Conservation (phyloP, 2,113 vertebrate genomes). For the Embiotoca jacksoni region DNA sequence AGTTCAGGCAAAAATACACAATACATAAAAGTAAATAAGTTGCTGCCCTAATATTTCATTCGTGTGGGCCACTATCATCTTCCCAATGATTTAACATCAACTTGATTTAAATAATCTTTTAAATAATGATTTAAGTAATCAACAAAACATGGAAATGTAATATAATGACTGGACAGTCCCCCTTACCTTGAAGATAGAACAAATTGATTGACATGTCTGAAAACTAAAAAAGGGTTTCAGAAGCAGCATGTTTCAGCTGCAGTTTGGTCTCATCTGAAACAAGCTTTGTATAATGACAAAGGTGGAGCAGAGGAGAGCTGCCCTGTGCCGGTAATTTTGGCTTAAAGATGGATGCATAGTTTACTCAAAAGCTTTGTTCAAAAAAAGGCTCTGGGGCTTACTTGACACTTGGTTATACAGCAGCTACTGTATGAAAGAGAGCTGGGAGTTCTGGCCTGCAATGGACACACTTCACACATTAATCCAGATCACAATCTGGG, state of each 20-base stretch:
- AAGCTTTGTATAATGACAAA: constrained; percentile 1
- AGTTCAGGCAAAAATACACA: not conserved
- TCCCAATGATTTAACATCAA: too few species aligned
- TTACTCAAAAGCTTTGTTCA: not conserved
- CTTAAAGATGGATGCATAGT: not conserved
- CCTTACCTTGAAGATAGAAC: not conserved
- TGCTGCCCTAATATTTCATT: not conserved
- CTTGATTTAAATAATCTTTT: not conserved
- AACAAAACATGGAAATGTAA: constrained; percentile 37
- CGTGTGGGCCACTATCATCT: not conserved
- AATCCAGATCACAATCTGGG: not conserved
- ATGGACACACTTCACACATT: constrained; percentile 7
- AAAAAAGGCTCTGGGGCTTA: not conserved
- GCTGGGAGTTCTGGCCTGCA: not conserved
- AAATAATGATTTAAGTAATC: constrained; percentile 25
- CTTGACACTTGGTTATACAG: not conserved
- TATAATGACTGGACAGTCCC: not conserved
- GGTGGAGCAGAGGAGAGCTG: not conserved
- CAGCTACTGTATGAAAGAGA: constrained; percentile 2
- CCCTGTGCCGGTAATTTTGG: not conserved
- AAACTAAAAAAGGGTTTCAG: not conserved
- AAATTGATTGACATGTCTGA: not conserved
- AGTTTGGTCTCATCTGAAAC: constrained; percentile 67
- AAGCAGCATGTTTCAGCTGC: constrained; percentile 19
- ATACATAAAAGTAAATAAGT: not conserved